Percentiles rank a stretch among this genome's conserved stretches.
Evolutionary conservation across 2,113 vertebrate species (phyloP).

Genomic region (Ailurus styani): DNA sequence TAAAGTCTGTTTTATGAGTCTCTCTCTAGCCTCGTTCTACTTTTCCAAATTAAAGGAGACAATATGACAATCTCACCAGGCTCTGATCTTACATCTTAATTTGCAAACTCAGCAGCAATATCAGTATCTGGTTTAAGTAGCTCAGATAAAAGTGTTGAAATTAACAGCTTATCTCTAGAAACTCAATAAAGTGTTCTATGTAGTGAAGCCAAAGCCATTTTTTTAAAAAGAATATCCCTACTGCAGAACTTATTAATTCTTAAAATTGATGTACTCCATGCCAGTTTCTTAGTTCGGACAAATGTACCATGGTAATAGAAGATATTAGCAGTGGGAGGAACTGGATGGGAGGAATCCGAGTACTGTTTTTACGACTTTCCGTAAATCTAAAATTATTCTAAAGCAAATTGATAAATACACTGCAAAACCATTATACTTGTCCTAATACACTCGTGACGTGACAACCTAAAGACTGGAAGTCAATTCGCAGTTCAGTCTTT

Average conservation of each 20-base stretch:
- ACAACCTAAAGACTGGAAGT: neutral
- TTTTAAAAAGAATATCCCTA: constrained; percentile 19
- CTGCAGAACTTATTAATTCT: constrained; percentile 46
- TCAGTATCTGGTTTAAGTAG: constrained; percentile 52
- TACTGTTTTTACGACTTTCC: neutral
- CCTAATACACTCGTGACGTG: constrained; percentile 1
- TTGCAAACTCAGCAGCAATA: constrained; percentile 80
- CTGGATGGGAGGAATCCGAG: neutral
- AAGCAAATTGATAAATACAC: neutral
- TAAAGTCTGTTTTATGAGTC: constrained; percentile 91
- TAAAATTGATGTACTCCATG: neutral
- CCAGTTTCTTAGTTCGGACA: neutral
- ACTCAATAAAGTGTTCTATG: constrained; percentile 18
- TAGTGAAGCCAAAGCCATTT: neutral
- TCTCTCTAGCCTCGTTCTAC: constrained; percentile 81
- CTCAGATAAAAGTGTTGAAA: constrained; percentile 68
- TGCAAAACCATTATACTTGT: neutral
- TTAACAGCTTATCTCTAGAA: constrained; percentile 58
- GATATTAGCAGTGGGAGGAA: neutral
- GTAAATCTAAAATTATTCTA: neutral
- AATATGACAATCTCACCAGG: constrained; percentile 86
- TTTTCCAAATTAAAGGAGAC: constrained; percentile 92
- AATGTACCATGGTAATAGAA: neutral
- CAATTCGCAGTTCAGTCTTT: neutral
- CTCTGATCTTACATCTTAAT: constrained; percentile 88